These are phyloP conservation scores for Balearica regulorum DNA, from an alignment of 2,797 vertebrate genomes.

Conservation along the genomic window DNA sequence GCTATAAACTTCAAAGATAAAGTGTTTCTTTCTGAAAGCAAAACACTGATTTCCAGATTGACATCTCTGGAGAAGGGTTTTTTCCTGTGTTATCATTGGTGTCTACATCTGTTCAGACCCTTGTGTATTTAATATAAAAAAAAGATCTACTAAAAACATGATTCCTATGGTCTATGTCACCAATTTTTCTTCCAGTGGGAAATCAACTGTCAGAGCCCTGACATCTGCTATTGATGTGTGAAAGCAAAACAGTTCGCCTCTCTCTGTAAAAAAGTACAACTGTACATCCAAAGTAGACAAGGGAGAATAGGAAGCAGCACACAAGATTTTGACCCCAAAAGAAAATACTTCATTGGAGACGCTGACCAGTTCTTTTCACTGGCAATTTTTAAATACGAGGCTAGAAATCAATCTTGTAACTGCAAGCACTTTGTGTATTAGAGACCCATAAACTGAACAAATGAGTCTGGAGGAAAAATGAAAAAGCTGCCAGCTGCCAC, in stretches of 20 bases:
- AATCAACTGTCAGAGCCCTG: conserved; percentile 22
- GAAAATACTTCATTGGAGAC: background rate
- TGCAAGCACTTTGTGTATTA: background rate
- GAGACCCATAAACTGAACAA: background rate
- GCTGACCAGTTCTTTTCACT: background rate
- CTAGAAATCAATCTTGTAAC: background rate
- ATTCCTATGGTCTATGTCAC: background rate
- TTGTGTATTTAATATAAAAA: background rate
- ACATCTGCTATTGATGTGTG: background rate
- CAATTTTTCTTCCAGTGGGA: conserved; percentile 10
- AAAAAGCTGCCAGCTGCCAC: background rate
- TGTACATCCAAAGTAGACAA: background rate
- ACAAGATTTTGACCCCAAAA: background rate
- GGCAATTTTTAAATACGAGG: background rate
- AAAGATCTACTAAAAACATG: background rate
- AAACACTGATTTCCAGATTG: background rate
- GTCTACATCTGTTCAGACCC: background rate
- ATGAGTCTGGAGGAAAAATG: background rate
- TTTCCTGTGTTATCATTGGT: background rate
- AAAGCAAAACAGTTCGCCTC: background rate
- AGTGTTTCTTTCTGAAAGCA: background rate
- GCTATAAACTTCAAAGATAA: background rate
- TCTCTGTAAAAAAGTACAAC: background rate
- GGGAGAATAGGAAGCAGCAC: background rate
- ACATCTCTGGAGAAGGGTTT: background rate